Evolutionary conservation across 2,888 invertebrate species (phyloP), one percentile per base, ranked within the genome.

Genomic region (Pterobdella sp.): DNA sequence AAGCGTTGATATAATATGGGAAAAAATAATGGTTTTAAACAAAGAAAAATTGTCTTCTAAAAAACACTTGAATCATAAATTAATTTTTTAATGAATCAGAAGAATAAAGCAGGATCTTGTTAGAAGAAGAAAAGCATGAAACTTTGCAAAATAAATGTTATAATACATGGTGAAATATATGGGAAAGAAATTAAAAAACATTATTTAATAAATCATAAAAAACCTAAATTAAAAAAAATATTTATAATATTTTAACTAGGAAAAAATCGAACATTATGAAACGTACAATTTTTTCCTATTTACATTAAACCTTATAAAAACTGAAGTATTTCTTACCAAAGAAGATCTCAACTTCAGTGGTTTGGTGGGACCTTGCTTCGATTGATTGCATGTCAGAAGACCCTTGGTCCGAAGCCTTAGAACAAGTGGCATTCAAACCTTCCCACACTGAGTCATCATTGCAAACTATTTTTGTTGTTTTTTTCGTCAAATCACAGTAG

Each of bases 281-380:
- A n/a, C n/a, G n/a, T n/a, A n/a, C n/a, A n/a, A n/a, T n/a, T n/a
- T n/a, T n/a, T n/a, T n/a, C n/a, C n/a, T n/a, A n/a, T n/a, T n/a
- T n/a, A n/a, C n/a, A n/a, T n/a, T n/a, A n/a, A n/a, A n/a, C n/a
- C n/a, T 14, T 42, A 18, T 42, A 42, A 42, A 42, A 42, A 7
- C 7, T 7, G 42, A 56, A 56, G 26, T 56, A 56, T 4, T 14
- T 56, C 7, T 3, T 3, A 56, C 60, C 60, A 22, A 56, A 56
- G n/a, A 56, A 56, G 60, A 56, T 56, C 26, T 56, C 60, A 3
- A 56, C 60, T 56, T 56, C 60, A 22, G 60, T 56, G 60, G 7
- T 14, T 26, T 56, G 60, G n/a, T 56, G 60, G 22, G 49, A 7
- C 49, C 49, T 42, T 56, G 60, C 18, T 3, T 26, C 60, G 60